A percentile compares a stretch with the other conserved stretches of the same genome.
These are phyloP conservation scores for Rhagium mordax DNA, from an alignment of 2,888 invertebrate genomes.

Conservation along the genomic window DNA sequence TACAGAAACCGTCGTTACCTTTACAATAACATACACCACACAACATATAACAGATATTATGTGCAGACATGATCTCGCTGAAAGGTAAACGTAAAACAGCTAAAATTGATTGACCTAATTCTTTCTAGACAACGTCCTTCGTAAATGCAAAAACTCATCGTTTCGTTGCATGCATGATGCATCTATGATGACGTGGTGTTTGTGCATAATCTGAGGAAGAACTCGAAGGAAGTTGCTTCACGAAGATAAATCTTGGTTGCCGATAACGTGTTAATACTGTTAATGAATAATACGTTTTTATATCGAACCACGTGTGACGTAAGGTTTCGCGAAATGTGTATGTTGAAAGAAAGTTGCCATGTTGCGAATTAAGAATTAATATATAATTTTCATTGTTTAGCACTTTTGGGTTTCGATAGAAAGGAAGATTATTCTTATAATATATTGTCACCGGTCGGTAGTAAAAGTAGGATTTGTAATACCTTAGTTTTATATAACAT, in stretches of 20 bases:
- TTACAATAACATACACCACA: background rate
- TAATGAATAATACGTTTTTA: conserved; percentile 15
- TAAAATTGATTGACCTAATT: conserved; percentile 26
- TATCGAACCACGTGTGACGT: background rate
- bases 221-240: conserved; percentile 16
- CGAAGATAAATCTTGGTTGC: background rate
- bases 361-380: too few relatives aligned
- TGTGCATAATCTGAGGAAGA: background rate
- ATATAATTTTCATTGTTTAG: background rate
- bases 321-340: background rate
- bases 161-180: conserved; percentile 16
- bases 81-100: conserved; percentile 38
- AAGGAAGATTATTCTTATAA: background rate
- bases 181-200: background rate
- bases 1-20: conserved; percentile 37
- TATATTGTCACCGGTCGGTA: too few relatives aligned
- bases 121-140: conserved; percentile 13
- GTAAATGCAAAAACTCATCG: background rate
- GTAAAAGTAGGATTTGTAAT: too few relatives aligned
- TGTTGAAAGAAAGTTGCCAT: conserved; percentile 7
- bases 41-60: background rate
- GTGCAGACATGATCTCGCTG: conserved; percentile 38
- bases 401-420: background rate
- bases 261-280: background rate
- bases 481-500: too few relatives aligned